Base-by-base conservation (phyloP, 2,888 invertebrate species). In the Watsonalla binaria region DNA sequence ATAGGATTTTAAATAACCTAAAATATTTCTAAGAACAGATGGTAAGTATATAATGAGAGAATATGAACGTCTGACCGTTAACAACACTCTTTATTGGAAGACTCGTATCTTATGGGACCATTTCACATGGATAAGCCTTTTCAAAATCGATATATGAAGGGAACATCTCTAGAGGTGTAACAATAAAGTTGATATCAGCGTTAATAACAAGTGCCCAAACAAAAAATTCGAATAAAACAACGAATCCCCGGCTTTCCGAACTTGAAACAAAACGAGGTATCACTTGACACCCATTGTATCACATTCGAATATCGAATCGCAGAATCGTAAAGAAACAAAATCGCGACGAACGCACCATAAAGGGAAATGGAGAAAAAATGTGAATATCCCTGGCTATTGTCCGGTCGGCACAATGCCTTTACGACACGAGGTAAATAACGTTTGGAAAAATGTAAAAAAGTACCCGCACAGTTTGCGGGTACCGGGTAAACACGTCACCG, bases 391-490 rank as follows among this genome's bases (percentile, higher is more conserved):
- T 71, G 64, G 69, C 78, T 78, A 88, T 89, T 87, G 90, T 88
- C 82, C 82, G 70, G 66, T 63, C 70, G 71, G 74, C 78, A 90
- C 90, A 90, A 90, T 90, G 84, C 88, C 89, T 86, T 86, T 81
- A 81, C 89, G 89, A 89, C 88, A 86, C 85, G 82, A 81, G 78
- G 86, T 81, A 90, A 90, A 90, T 90, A 90, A 79, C 84, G 82
- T 88, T 85, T 78, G 74, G 75, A 79, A 87, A 89, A 90, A 88
- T 78, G 84, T 82, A 86, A 88, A 89, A 87, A 86, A 86, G 76
- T 72, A 67, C 71, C 77, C 72, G 70, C 71, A 69, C 80, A 74
- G 84, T 87, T 87, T 89, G 90, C 78, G 90, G 90, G 86, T 83
- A 80, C 82, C 86, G 86, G 77, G 88, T 85, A 90, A 90, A 90